Evolutionary conservation across 2,888 invertebrate species (phyloP).

Genomic region (Epinotia bilunana): DNA sequence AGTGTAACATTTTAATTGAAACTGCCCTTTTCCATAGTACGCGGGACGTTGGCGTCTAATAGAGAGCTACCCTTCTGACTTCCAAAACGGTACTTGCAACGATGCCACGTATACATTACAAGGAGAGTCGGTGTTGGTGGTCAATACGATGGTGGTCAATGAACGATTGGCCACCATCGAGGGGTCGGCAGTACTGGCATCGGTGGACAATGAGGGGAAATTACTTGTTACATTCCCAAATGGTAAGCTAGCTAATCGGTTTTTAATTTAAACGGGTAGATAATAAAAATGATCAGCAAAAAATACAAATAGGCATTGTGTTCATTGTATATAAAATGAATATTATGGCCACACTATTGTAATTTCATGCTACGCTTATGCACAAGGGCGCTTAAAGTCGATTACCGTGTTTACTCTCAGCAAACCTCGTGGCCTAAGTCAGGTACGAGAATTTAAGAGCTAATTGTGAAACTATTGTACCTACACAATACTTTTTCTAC

Average conservation of each 20-base stretch:
- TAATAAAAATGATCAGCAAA: not conserved
- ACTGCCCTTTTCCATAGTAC: slow-evolving; percentile 54
- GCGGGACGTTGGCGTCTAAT: slow-evolving; percentile 84
- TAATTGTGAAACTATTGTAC: too few relatives aligned
- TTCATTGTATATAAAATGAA: too few relatives aligned
- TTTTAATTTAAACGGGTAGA: not conserved
- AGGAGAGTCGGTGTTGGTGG: slow-evolving; percentile 55
- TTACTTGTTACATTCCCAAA: slow-evolving; percentile 83
- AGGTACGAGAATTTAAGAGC: too few relatives aligned
- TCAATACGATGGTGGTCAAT: slow-evolving; percentile 66
- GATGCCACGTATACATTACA: slow-evolving; percentile 80
- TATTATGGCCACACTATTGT: too few relatives aligned
- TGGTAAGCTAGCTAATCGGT: slow-evolving; percentile 54
- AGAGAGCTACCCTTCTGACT: slow-evolving; percentile 84
- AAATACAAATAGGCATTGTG: too few relatives aligned
- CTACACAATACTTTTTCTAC: too few relatives aligned
- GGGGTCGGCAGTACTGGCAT: slow-evolving; percentile 74
- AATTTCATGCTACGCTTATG: too few relatives aligned
- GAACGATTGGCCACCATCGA: slow-evolving; percentile 76
- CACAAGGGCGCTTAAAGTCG: too few relatives aligned
- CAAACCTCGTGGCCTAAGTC: too few relatives aligned
- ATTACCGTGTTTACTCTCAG: too few relatives aligned
- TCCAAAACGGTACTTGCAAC: slow-evolving; percentile 85
- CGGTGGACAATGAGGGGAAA: slow-evolving; percentile 77
- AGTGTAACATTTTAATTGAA: not conserved